Conservation (phyloP, 2,888 invertebrate genomes). For the Hanleya hanleyi region DNA sequence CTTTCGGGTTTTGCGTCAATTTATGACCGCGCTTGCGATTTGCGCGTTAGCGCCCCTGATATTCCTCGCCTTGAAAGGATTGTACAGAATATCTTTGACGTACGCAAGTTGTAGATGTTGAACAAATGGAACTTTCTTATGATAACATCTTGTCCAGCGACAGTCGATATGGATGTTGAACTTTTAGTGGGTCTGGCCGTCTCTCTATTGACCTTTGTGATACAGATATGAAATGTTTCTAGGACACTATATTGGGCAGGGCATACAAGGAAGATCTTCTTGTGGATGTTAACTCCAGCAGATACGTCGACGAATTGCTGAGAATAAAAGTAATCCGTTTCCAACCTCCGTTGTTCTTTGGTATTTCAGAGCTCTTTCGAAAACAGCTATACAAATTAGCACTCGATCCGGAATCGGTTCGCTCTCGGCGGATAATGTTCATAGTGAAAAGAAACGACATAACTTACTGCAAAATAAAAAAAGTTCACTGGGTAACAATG, state of each 20-base stretch:
- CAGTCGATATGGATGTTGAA: conserved; percentile 59
- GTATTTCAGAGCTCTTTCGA: conserved; percentile 36
- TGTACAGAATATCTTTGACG: conserved; percentile 80
- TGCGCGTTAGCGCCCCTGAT: conserved; percentile 73
- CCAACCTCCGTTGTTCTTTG: conserved; percentile 35
- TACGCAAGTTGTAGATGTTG: conserved; percentile 82
- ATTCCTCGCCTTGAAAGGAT: conserved; percentile 71
- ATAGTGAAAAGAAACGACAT: no score
- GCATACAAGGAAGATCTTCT: neutral
- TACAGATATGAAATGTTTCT: conserved; percentile 41
- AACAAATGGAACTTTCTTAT: conserved; percentile 83
- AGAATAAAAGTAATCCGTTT: conserved; percentile 34
- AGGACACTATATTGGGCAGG: conserved; percentile 33
- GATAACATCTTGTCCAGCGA: conserved; percentile 46
- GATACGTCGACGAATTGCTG: conserved; percentile 22
- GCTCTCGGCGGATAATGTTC: no score
- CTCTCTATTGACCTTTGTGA: conserved; percentile 47
- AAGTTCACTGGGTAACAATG: no score
- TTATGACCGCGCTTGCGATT: conserved; percentile 61
- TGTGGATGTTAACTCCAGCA: neutral
- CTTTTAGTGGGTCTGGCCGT: conserved; percentile 53
- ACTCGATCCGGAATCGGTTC: neutral
- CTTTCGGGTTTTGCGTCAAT: conserved; percentile 56
- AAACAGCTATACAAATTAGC: neutral
- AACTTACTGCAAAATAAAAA: no score